Conservation (phyloP, 2,888 invertebrate species). For the Tipula confusa region DNA sequence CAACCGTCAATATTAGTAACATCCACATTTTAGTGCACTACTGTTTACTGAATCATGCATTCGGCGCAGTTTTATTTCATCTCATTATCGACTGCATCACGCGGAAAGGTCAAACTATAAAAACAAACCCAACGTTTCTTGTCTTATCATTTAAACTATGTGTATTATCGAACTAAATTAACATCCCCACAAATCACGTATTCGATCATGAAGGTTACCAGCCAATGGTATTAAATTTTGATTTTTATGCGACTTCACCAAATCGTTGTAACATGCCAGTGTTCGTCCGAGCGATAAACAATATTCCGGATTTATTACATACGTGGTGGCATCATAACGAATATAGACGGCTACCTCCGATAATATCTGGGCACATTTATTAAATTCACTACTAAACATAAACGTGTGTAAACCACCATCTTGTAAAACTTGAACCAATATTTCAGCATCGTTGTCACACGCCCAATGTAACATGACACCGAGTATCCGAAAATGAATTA, state of each 20-base stretch:
- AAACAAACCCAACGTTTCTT: too few species aligned
- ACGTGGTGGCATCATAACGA: not conserved
- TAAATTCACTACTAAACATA: not conserved
- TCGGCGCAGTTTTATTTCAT: too few species aligned
- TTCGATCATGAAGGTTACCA: not conserved
- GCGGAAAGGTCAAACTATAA: too few species aligned
- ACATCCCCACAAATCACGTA: not conserved
- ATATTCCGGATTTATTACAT: not conserved
- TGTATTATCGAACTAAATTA: not conserved
- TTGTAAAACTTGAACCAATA: not conserved
- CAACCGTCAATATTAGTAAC: too few species aligned
- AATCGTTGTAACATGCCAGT: not conserved
- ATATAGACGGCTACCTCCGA: not conserved
- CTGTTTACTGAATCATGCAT: too few species aligned
- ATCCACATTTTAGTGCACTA: too few species aligned
- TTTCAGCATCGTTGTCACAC: not conserved
- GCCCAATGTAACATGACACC: not conserved
- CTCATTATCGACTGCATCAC: too few species aligned
- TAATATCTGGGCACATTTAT: not conserved
- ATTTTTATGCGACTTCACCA: not conserved
- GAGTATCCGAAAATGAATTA: not conserved
- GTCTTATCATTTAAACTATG: too few species aligned
- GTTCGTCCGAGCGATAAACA: not conserved
- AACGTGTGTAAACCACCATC: not conserved
- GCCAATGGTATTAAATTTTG: not conserved